Base-by-base conservation (phyloP, 2,797 vertebrate genomes). In the Acipenser oxyrinchus region DNA sequence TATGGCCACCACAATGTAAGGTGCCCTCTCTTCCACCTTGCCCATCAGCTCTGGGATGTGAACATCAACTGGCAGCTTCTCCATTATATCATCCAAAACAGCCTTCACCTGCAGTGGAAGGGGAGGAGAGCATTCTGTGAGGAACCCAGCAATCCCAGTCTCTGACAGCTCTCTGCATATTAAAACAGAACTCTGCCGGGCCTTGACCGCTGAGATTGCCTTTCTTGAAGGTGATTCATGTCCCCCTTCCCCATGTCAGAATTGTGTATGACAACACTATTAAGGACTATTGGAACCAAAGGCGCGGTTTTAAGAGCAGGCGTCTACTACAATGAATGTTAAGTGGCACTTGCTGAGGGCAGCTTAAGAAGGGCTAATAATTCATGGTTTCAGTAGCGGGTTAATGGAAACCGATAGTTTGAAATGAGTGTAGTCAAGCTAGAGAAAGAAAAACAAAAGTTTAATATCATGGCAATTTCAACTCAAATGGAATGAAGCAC, bases 51-150 rank as follows among this genome's bases (percentile, higher is more conserved):
- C 95, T 0, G 74, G 53, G 76, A 95, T 83, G 84, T 91, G 94
- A 78, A 99, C 97, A 69, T 93, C 91, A 0, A 97, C 95, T 0
- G 84, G 84, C 37, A 98, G 75, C 70, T 85, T 95, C 80, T 97
- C 95, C 60, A 93, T 1, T 63, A 98, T 86, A 67, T 98, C 95
- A 13, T 97, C 94, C 74, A 99, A 77, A 12, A 84, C 71, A 0
- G 79, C 64, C 55, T 89, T 93, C 68, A 98, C 93, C 96, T 98
- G 83, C 23, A 37, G 23, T 37, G 23, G 23, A 37, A 37, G 23
- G 23, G 1, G 23, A 37, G 23, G 3, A 37, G 23, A 37, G 23
- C 23, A 37, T 37, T 37, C 23, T 37, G 4, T 37, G 23, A 37
- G 23, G 23, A 37, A 37, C 2, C 23, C 23, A 37, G 2, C 63